Conservation (phyloP, 2,797 vertebrate genomes). For the Sebastes itinus region DNA sequence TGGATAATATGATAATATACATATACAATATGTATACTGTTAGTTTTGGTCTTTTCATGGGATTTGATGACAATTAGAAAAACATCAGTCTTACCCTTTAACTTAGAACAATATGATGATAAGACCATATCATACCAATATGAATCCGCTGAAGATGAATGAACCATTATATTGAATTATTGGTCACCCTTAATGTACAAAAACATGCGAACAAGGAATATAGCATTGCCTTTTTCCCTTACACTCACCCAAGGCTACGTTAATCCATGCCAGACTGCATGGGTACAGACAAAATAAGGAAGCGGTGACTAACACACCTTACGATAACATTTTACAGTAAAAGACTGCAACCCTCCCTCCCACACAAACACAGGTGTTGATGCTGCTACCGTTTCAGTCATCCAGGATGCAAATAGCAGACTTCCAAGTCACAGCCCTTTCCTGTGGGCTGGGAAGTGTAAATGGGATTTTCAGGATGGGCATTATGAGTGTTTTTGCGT, state of each 20-base stretch:
- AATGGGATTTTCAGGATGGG: slow-evolving; percentile 21
- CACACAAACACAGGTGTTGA: slow-evolving; percentile 54
- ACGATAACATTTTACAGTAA: slow-evolving; percentile 67
- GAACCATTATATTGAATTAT: background rate
- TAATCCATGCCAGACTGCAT: slow-evolving; percentile 43
- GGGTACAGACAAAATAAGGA: slow-evolving; percentile 51
- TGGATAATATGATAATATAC: background rate
- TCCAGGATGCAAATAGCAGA: slow-evolving; percentile 72
- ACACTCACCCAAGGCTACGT: slow-evolving; percentile 6
- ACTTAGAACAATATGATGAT: background rate
- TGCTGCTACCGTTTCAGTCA: slow-evolving; percentile 53
- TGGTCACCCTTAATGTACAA: background rate
- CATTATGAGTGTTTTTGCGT: slow-evolving; percentile 14
- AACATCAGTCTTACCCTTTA: background rate
- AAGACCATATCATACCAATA: background rate
- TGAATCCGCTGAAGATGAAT: background rate
- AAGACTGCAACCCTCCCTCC: slow-evolving; percentile 21
- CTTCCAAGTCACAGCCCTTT: slow-evolving; percentile 48
- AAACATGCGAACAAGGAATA: background rate
- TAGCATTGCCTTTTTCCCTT: background rate
- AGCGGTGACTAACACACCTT: slow-evolving; percentile 71
- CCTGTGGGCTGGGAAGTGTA: slow-evolving; percentile 36
- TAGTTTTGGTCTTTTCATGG: background rate
- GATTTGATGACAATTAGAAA: background rate
- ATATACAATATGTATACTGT: background rate